phyloP scores from a whole-genome alignment of 2,113 vertebrate genomes.

The Aegithalos caudatus region DNA sequence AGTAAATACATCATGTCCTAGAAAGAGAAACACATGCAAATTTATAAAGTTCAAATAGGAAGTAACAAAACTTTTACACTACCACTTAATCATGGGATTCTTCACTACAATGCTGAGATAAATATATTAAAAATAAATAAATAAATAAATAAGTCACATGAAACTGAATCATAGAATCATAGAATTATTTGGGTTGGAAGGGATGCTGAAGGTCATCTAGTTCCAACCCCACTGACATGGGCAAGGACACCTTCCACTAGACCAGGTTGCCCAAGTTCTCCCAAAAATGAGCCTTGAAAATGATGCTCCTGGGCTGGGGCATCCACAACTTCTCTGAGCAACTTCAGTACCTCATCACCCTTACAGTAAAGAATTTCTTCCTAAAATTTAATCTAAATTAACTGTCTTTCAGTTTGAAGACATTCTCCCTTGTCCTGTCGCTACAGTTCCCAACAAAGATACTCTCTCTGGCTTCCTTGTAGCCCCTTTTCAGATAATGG shows the following conservation, averaged over 20 bases:
- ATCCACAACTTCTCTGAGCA: background rate
- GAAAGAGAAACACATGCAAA: background rate
- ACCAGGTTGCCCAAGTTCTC: background rate
- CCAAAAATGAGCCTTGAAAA: fast-evolving
- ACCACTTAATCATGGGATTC: background rate
- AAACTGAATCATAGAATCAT: background rate
- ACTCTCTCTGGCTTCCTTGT: background rate
- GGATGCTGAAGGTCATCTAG: background rate
- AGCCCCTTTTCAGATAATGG: background rate
- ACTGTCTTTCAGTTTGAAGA: background rate
- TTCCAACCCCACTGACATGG: background rate
- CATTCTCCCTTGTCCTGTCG: background rate
- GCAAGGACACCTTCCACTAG: background rate
- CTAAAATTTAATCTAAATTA: background rate
- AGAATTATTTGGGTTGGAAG: background rate
- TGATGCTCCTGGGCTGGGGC: too few relatives aligned
- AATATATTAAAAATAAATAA: too few relatives aligned
- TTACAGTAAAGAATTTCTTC: background rate
- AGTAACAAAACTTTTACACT: background rate
- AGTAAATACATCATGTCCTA: fast-evolving
- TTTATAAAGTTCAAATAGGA: background rate
- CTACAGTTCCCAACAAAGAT: background rate
- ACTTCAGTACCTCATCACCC: background rate
- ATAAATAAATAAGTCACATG: background rate
- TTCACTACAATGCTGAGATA: background rate